Evolutionary conservation across 2,113 vertebrate genomes (phyloP), one percentile per base, ranked within the genome.

Genomic region (Macquaria australasica): DNA sequence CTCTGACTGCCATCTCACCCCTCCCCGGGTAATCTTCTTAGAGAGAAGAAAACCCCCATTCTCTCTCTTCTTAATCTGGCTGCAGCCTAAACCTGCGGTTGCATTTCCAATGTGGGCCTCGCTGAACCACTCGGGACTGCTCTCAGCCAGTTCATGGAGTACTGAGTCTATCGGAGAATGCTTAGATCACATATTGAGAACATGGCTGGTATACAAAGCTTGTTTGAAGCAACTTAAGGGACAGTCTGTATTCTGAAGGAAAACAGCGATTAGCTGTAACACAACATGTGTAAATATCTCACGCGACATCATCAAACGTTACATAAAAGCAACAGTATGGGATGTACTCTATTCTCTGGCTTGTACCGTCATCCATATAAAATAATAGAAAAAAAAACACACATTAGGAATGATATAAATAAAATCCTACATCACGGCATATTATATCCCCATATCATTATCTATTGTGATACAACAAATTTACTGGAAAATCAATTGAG

Each of bases 1-100:
- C 92, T 92, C 92, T 79, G 79, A 87, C 92, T 94, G 94, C 90
- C 93, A 95, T 93, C 93, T 88, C 83, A 83, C 93, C 94, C 94
- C 90, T 93, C 93, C 92, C 87, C 15, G 89, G 87, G 81, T 95
- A 96, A 96, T 96, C 95, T 94, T 93, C 95, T 96, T 95, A 95
- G 85, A 84, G 87, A 92, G 80, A 91, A 94, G 92, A 91, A 95
- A 93, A 89, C 82, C 90, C 87, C 92, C 37, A 81, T 89, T 93
- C 91, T 92, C 92, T 93, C 92, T 91, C 89, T 89, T 94, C 90
- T 92, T 92, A 91, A 92, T 93, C 88, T 86, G 88, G 91, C 87
- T 87, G 86, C 89, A 91, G 93, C 88, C 86, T 92, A 88, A 91
- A 92, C 83, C 77, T 88, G 82, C 68, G 79, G 91, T 79, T 81